Base-by-base conservation (phyloP, 2,113 vertebrate species). In the Agapornis roseicollis region DNA sequence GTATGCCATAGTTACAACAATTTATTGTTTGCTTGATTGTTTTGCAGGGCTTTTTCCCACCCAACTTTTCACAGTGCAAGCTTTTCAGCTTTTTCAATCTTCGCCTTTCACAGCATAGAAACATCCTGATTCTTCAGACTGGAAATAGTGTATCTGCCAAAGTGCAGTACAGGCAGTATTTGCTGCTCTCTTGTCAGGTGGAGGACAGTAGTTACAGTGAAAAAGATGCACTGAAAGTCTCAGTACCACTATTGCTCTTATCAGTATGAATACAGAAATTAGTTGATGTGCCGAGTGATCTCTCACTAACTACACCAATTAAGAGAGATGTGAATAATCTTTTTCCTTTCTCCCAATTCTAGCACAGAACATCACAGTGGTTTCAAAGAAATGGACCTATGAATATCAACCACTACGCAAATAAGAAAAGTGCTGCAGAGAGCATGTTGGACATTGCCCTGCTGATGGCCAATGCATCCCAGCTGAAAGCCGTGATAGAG, bases 401-500 rank as follows among this genome's bases (percentile, higher is more conserved):
- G 89, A 99, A 99, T 91, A 98, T 99, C 96, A 99, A 99, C 97
- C 98, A 99, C 84, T 99, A 99, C 0, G 99, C 99, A 80, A 99
- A 99, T 79, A 99, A 99, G 98, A 99, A 99, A 98, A 99, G 99
- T 0, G 99, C 98, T 0, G 99, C 99, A 0, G 99, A 99, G 94
- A 99, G 99, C 98, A 99, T 99, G 99, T 96, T 99, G 98, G 99
- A 99, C 86, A 97, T 99, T 10, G 99, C 99, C 3, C 97, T 99
- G 74, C 98, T 99, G 69, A 99, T 99, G 99, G 99, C 99, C 56
- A 99, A 99, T 1, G 99, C 99, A 0, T 99, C 99, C 8, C 99
- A 99, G 97, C 98, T 99, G 92, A 99, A 99, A 93, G 99, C 99
- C 0, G 99, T 99, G 55, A 78, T 99, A 78, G 98, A 99, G 56